A percentile compares a stretch with the other conserved stretches of the same genome.
These are phyloP conservation scores for Pollenia griseotomentosa DNA, from an alignment of 2,888 invertebrate species.

Conservation along the genomic window DNA sequence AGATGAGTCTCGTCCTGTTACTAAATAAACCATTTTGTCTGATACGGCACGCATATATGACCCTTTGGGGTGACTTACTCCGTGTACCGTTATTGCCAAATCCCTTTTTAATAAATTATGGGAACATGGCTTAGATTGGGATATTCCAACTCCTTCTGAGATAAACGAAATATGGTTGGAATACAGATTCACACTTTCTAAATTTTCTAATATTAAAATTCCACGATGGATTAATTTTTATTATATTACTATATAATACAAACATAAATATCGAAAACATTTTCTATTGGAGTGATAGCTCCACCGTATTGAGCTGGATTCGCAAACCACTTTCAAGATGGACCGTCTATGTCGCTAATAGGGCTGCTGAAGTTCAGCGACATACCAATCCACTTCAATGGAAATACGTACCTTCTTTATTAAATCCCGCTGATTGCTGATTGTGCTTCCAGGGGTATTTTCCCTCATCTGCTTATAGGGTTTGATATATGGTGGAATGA, in stretches of 20 bases:
- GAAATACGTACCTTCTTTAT: conserved; percentile 45
- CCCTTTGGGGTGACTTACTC: conserved; percentile 5
- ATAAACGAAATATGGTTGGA: conserved; percentile 17
- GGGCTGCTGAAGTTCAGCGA: conserved; percentile 37
- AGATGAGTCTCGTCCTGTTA: neutral
- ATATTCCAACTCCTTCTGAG: neutral
- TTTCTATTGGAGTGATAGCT: conserved; percentile 14
- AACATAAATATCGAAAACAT: conserved; percentile 32
- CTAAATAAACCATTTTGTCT: conserved; percentile 23
- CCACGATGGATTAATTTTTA: conserved; percentile 37
- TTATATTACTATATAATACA: no score
- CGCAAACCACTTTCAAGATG: conserved; percentile 37
- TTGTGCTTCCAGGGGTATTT: conserved; percentile 41
- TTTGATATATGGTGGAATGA: conserved; percentile 49
- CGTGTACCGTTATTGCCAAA: neutral
- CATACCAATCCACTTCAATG: conserved; percentile 27
- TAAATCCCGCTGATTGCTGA: conserved; percentile 51
- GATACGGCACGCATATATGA: conserved; percentile 41
- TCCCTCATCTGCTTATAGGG: neutral
- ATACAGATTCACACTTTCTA: neutral
- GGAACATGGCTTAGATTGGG: conserved; percentile 36
- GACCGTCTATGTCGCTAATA: conserved; percentile 2
- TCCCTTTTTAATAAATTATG: conserved; percentile 36
- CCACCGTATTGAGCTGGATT: no score
- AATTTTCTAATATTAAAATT: conserved; percentile 19